Evolutionary conservation across 1,140 invertebrate genomes (phyloP).

Genomic region (Oppia nitens): DNA sequence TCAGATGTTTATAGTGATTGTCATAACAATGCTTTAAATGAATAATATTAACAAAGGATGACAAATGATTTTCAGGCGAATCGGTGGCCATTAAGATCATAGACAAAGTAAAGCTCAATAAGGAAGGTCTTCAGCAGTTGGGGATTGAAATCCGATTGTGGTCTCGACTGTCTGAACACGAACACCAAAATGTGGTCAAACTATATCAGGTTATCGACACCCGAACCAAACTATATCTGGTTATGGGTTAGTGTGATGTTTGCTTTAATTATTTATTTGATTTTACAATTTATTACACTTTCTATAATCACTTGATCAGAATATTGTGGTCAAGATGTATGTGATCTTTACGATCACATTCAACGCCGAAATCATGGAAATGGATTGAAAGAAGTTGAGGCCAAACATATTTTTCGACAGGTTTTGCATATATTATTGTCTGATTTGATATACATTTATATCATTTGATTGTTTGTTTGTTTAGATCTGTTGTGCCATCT

Average conservation of each 20-base stretch:
- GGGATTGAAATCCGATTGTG: constrained; percentile 15
- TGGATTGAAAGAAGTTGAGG: constrained; percentile 45
- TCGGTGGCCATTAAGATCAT: constrained; percentile 72
- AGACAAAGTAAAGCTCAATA: constrained; percentile 93
- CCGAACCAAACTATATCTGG: constrained; percentile 68
- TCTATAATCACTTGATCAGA: constrained; percentile 8
- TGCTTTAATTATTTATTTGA: constrained; percentile 35
- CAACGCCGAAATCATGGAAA: constrained; percentile 65
- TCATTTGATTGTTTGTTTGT: constrained; percentile 24
- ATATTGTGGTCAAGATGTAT: constrained; percentile 54
- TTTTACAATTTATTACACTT: constrained; percentile 59
- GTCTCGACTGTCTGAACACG: constrained; percentile 17
- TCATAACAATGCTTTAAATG: no score
- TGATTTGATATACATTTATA: neutral
- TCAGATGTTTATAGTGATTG: neutral
- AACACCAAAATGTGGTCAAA: constrained; percentile 88
- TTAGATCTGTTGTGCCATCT: constrained; percentile 91
- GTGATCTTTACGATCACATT: constrained; percentile 98
- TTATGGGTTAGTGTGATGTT: constrained; percentile 12
- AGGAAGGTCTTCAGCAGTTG: constrained; percentile 27
- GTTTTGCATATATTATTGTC: constrained; percentile 2
- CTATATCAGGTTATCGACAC: constrained; percentile 97
- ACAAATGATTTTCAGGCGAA: constrained; percentile 19
- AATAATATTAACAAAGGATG: no score
- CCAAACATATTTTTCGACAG: constrained; percentile 71